Percentiles rank a stretch among this genome's conserved stretches.
Conservation (phyloP, 1,140 invertebrate genomes). For the Trichonephila clavipes region DNA sequence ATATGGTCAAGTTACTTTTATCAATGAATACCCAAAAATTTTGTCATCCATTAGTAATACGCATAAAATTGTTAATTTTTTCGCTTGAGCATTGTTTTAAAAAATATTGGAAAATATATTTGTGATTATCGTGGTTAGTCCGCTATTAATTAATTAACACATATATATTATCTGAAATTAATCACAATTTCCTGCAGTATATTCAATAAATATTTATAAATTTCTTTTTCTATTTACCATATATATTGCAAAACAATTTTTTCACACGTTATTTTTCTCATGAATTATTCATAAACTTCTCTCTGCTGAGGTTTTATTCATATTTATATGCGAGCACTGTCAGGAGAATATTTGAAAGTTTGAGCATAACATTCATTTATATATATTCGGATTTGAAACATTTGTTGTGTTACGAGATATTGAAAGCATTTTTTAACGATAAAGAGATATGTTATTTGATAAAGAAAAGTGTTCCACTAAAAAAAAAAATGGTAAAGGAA, state of each 20-base stretch:
- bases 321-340: conserved; percentile 24
- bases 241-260: background rate
- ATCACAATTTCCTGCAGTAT: background rate
- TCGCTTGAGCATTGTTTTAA: too few relatives aligned
- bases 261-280: background rate
- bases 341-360: background rate
- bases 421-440: conserved; percentile 59
- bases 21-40: too few relatives aligned
- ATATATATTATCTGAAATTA: too few relatives aligned
- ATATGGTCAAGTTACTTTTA: too few relatives aligned
- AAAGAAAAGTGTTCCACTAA: background rate
- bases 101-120: too few relatives aligned
- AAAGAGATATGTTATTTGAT: conserved; percentile 54
- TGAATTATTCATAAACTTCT: conserved; percentile 27
- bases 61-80: too few relatives aligned
- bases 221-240: background rate
- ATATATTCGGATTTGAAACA: conserved; percentile 11
- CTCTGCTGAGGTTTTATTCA: background rate
- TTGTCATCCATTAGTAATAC: too few relatives aligned
- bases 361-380: background rate
- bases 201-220: background rate
- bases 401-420: conserved; percentile 13
- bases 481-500: background rate
- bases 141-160: too few relatives aligned
- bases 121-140: too few relatives aligned